phyloP scores from a whole-genome alignment of 1,140 invertebrate species.

The Eciton burchellii region DNA sequence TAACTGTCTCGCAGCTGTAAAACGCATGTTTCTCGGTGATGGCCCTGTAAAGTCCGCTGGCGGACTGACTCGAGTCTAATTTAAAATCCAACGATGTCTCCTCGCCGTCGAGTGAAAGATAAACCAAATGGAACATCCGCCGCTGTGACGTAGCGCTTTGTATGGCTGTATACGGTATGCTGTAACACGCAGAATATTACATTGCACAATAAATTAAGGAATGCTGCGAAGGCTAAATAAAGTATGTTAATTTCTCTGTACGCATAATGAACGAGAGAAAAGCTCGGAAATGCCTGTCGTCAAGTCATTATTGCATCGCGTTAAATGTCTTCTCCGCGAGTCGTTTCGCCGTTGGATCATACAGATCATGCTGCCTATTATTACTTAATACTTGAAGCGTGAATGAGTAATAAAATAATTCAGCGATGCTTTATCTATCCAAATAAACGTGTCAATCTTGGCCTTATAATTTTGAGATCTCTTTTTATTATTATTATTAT shows the following conservation, averaged over 20 bases:
- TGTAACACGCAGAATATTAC: conserved; percentile 83
- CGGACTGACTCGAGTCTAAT: conserved; percentile 91
- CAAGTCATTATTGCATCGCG: neutral
- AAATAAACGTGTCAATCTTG: too few relatives aligned
- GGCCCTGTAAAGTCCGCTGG: conserved; percentile 93
- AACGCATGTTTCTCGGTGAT: conserved; percentile 96
- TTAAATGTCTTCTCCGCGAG: neutral
- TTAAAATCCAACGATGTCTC: conserved; percentile 91
- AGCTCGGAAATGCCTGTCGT: neutral
- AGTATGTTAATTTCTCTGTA: conserved; percentile 41
- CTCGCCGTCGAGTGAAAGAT: conserved; percentile 89
- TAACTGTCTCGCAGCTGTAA: conserved; percentile 95
- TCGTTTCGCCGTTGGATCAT: neutral
- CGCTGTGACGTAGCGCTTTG: conserved; percentile 92
- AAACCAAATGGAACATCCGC: conserved; percentile 91
- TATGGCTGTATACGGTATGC: conserved; percentile 93
- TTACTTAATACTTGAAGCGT: conserved; percentile 8
- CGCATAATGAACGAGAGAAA: conserved; percentile 35
- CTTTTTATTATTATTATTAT: too few relatives aligned
- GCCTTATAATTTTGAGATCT: too few relatives aligned
- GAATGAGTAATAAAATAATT: conserved; percentile 35
- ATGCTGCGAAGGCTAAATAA: conserved; percentile 19
- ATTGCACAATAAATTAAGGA: conserved; percentile 22
- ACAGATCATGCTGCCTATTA: neutral
- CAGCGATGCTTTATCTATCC: neutral